phyloP scores from a whole-genome alignment of 2,888 invertebrate genomes.

The Dryobotodes eremita region DNA sequence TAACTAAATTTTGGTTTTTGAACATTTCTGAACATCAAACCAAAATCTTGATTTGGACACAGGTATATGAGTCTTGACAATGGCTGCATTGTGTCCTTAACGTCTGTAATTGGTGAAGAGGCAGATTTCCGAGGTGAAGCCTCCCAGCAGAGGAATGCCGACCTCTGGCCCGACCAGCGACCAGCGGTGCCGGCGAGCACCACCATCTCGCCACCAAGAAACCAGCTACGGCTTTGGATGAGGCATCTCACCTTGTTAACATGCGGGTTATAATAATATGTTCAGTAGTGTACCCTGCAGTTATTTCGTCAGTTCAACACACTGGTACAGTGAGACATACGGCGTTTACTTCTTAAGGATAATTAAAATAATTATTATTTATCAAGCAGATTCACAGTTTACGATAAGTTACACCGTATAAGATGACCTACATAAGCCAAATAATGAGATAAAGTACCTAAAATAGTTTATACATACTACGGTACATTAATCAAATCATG shows the following conservation, averaged over 20 bases:
- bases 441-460: not conserved
- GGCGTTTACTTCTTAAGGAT: not conserved
- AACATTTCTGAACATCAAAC: not conserved
- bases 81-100: constrained; percentile 43
- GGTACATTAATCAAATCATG: not conserved
- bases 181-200: constrained; percentile 38
- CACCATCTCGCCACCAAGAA: not conserved
- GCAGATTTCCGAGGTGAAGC: constrained; percentile 41
- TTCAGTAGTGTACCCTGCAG: not conserved
- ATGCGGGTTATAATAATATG: not conserved
- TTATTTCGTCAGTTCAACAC: not conserved
- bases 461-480: not conserved
- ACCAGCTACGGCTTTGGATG: constrained; percentile 23
- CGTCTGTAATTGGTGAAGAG: constrained; percentile 52
- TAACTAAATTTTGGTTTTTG: too few relatives aligned
- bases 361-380: not conserved
- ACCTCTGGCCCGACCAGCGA: constrained; percentile 73
- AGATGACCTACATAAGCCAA: not conserved
- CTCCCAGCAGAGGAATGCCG: constrained; percentile 70
- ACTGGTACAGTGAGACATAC: not conserved
- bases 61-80: constrained; percentile 21
- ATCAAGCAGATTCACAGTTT: not conserved
- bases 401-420: not conserved
- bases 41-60: constrained; percentile 21
- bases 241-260: constrained; percentile 30